A percentile compares a stretch with the other conserved stretches of the same genome.
Evolutionary conservation across 2,888 invertebrate genomes (phyloP).

Genomic region (Sycophila texana): DNA sequence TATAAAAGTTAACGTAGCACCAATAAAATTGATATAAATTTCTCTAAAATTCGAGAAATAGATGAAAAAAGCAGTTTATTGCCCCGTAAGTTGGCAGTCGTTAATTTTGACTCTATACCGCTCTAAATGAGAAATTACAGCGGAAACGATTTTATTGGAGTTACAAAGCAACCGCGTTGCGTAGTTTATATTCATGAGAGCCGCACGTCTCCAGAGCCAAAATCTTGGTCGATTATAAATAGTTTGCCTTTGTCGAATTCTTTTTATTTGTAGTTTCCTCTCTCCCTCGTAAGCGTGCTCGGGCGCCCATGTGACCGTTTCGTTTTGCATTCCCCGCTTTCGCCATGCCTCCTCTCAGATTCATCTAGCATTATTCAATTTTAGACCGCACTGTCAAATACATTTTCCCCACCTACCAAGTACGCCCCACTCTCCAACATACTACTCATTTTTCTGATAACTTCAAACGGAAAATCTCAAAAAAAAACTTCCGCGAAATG

Average conservation of each 20-base stretch:
- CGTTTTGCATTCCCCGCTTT: slow-evolving; percentile 42
- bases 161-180: slow-evolving; percentile 50
- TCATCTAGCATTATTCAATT: slow-evolving; percentile 12
- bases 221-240: slow-evolving; percentile 70
- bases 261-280: slow-evolving; percentile 66
- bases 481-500: no score
- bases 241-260: slow-evolving; percentile 72
- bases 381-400: background rate
- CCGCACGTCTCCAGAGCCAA: slow-evolving; percentile 36
- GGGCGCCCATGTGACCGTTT: slow-evolving; percentile 6
- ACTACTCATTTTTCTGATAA: no score
- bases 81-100: slow-evolving; percentile 13
- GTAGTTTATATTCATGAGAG: slow-evolving; percentile 48
- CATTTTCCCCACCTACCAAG: background rate
- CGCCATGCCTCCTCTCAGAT: background rate
- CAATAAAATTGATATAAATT: no score
- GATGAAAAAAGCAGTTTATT: slow-evolving; percentile 28
- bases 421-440: no score
- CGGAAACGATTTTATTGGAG: slow-evolving; percentile 55
- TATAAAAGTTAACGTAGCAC: no score
- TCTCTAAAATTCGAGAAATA: no score
- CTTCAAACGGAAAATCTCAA: no score
- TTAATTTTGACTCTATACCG: slow-evolving; percentile 42
- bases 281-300: slow-evolving; percentile 41
- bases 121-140: slow-evolving; percentile 52